Evolutionary conservation across 2,888 invertebrate genomes (phyloP), one percentile per base, ranked within the genome.

Genomic region (Busseola fusca): DNA sequence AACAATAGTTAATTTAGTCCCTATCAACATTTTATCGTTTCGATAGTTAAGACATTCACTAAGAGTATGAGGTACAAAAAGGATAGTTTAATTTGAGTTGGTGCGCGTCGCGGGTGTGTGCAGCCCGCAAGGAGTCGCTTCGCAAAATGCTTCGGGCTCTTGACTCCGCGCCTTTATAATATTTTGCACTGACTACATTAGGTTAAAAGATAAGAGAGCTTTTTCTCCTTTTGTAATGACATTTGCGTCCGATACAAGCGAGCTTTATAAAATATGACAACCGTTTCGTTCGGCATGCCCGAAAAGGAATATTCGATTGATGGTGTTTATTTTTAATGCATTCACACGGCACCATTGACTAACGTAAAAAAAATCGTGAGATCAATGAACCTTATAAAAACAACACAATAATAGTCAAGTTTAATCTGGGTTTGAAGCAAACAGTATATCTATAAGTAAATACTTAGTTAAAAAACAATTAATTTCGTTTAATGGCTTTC

Each of bases 171-270:
- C 91, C 95, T 95, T 95, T 95, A 94, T 95, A 95, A 95, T 94
- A 95, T 92, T 91, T 93, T 90, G 92, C 91, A 91, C 88, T 87
- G 90, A 88, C 93, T 93, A 93, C 92, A 93, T 94, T 93, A 92
- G 90, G 90, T 90, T 92, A 86, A 90, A 93, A 94, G 92, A 94
- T 93, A 94, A 93, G 92, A 93, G 91, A 93, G 93, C 93, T 93
- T 95, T 95, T 95, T 92, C 89, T 93, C 87, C 91, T 94, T 94
- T 94, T 95, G 92, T 93, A 83, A 89, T 91, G 93, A 90, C 91
- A 93, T 93, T 93, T 90, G 87, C 86, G 82, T 74, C 80, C 87
- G 86, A 86, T 88, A 88, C 85, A 87, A 86, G 87, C 80, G 86
- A 91, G 90, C 90, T 91, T 91, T 87, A 87, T 91, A 90, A 92